Evolutionary conservation across 1,140 invertebrate species (phyloP), one percentile per base, ranked within the genome.

Genomic region (Zaprionus davidi): DNA sequence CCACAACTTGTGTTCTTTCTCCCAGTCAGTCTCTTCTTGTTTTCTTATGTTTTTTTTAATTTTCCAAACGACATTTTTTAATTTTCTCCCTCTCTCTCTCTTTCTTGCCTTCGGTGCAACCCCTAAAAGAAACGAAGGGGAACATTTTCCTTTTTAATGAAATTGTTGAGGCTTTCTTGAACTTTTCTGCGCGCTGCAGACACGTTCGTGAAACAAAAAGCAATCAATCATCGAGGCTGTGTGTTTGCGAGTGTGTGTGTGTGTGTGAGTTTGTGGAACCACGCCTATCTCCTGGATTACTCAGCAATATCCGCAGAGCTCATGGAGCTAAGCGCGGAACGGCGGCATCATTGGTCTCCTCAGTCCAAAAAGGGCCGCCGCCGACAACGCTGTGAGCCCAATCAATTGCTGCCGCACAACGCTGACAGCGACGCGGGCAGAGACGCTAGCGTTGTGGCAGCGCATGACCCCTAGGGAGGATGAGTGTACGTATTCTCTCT

Each of bases 221-320:
- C 74, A 92, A 92, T 92, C 90, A 92, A 92, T 92, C 90, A 92
- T 92, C 86, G 59, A 55, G 41, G 76, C 26, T 56, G 17, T 41
- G 55, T 70, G 31, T 78, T 55, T 28, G 41, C n/a, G 38, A 34
- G 26, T 56, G n/a, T 41, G 49, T 28, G 46, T 71, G 63, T 56
- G 41, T 63, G 28, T 67, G 66, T 82, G 71, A 76, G 71, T 82
- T 62, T 73, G 65, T 68, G 78, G 90, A 83, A 90, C 90, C 90
- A 92, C 90, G 90, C 90, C 90, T 92, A 90, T 91, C 90, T 92
- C 90, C 82, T 90, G 90, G 80, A 91, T 92, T 92, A 92, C 72
- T 92, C 90, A 92, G 90, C 90, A 92, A 57, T 86, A 90, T 82
- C 73, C 38, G 34, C 31, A 60, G 66, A 66, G 46, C 51, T 31